These are phyloP conservation scores for Palythoa heliodiscus DNA, from an alignment of 92 coral and sea anemone species.

Conservation along the genomic window DNA sequence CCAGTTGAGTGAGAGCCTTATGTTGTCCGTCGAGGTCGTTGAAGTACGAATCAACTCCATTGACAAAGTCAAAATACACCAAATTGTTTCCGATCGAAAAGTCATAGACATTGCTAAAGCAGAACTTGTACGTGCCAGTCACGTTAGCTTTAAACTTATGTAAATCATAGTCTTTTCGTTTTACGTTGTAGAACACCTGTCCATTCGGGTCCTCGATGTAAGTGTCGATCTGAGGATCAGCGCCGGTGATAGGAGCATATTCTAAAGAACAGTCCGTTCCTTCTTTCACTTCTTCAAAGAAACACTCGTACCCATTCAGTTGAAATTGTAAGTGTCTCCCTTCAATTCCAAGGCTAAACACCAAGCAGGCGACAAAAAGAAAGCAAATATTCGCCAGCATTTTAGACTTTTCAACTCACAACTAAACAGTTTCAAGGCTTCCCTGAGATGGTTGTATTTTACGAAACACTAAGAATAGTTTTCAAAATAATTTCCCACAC, in stretches of 20 bases:
- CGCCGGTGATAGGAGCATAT: constrained; percentile 95
- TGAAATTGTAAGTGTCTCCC: constrained; percentile 95
- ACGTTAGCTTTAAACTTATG: constrained; percentile 72
- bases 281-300: constrained; percentile 85
- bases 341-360: constrained; percentile 25
- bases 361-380: constrained; percentile 15
- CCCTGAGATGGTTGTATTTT: neutral
- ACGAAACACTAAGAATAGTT: neutral
- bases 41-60: constrained; percentile 72
- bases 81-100: constrained; percentile 90
- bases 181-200: constrained; percentile 70
- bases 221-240: constrained; percentile 88
- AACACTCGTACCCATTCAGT: constrained; percentile 94
- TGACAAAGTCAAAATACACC: constrained; percentile 92
- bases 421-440: neutral
- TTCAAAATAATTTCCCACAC: neutral
- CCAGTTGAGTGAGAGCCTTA: constrained; percentile 88
- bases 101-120: constrained; percentile 93
- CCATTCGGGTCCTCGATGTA: constrained; percentile 87
- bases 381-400: constrained; percentile 11
- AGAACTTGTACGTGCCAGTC: constrained; percentile 88
- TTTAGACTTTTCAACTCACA: neutral
- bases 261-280: constrained; percentile 92
- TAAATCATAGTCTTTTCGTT: constrained; percentile 92
- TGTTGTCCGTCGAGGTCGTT: constrained; percentile 54